These are phyloP conservation scores for Sebastes fasciatus DNA, from an alignment of 2,113 vertebrate species.

Conservation along the genomic window DNA sequence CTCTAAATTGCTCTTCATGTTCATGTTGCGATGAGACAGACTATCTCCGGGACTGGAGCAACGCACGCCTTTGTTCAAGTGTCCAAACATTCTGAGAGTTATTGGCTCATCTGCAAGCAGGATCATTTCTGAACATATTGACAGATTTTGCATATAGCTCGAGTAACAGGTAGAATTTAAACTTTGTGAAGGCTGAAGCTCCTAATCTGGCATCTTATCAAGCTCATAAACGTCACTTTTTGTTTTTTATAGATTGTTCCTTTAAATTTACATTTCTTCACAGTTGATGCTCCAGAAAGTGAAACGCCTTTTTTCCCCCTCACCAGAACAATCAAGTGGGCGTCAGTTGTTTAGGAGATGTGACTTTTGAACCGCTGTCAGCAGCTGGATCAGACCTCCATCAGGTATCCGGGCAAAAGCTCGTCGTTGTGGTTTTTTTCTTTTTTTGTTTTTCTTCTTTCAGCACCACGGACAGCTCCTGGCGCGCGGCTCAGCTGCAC, in stretches of 20 bases:
- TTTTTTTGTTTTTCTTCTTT: constrained; percentile 19
- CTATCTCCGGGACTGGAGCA: constrained; percentile 7
- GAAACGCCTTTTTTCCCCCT: neutral
- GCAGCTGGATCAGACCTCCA: constrained; percentile 42
- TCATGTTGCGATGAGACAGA: neutral
- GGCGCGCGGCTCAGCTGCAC: constrained; percentile 51
- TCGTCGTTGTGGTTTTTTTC: neutral
- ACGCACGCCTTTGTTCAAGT: constrained; percentile 37
- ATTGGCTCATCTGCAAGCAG: constrained; percentile 7
- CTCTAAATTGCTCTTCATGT: neutral
- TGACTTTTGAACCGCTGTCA: constrained; percentile 43
- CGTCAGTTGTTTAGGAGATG: constrained; percentile 21
- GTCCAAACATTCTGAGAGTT: constrained; percentile 38
- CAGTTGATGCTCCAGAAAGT: neutral
- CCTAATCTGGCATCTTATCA: neutral
- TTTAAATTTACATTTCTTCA: neutral
- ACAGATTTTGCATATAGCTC: neutral
- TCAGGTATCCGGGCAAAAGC: constrained; percentile 55
- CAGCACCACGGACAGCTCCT: constrained; percentile 84
- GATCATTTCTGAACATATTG: neutral
- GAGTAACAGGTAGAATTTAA: constrained; percentile 60
- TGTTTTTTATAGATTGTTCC: neutral
- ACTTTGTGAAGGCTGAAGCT: constrained; percentile 19
- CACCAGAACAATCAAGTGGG: constrained; percentile 18
- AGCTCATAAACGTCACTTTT: constrained; percentile 12